Evolutionary conservation across 2,888 invertebrate genomes (phyloP).

Genomic region (Melieria picta): DNA sequence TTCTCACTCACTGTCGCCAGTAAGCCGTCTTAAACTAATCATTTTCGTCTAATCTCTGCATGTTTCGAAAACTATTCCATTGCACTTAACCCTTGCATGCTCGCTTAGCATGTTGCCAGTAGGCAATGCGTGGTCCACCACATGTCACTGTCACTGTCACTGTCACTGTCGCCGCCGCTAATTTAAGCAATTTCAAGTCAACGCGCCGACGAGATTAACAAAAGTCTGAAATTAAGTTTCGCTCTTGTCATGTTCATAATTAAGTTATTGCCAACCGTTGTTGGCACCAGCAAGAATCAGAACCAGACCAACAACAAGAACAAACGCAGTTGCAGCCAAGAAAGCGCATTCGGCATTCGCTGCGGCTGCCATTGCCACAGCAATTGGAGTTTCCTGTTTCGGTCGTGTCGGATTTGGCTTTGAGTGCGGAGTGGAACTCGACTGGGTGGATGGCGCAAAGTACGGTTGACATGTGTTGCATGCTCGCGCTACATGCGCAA

Average conservation of each 20-base stretch:
- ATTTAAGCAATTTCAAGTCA: background rate
- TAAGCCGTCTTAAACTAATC: too few relatives aligned
- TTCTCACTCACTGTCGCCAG: too few relatives aligned
- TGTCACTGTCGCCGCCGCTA: background rate
- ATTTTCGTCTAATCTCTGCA: too few relatives aligned
- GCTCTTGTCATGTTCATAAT: conserved; percentile 29
- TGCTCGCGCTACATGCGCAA: background rate
- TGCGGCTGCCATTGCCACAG: too few relatives aligned
- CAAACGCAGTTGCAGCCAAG: background rate
- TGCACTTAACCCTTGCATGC: too few relatives aligned
- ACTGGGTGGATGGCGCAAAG: background rate
- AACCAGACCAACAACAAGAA: conserved; percentile 2
- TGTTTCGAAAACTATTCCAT: too few relatives aligned
- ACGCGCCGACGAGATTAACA: background rate
- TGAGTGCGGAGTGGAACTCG: too few relatives aligned
- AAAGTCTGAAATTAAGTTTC: conserved; percentile 4
- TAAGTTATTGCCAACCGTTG: conserved; percentile 24
- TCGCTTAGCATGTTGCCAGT: too few relatives aligned
- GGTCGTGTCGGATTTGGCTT: too few relatives aligned
- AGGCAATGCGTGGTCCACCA: too few relatives aligned
- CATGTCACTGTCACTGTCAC: background rate
- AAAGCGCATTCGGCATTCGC: background rate
- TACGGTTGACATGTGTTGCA: background rate
- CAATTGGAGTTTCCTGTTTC: too few relatives aligned
- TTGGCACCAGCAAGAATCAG: conserved; percentile 6